These are phyloP conservation scores for Spermophilus dauricus DNA, from an alignment of 2,113 vertebrate genomes.

Conservation along the genomic window DNA sequence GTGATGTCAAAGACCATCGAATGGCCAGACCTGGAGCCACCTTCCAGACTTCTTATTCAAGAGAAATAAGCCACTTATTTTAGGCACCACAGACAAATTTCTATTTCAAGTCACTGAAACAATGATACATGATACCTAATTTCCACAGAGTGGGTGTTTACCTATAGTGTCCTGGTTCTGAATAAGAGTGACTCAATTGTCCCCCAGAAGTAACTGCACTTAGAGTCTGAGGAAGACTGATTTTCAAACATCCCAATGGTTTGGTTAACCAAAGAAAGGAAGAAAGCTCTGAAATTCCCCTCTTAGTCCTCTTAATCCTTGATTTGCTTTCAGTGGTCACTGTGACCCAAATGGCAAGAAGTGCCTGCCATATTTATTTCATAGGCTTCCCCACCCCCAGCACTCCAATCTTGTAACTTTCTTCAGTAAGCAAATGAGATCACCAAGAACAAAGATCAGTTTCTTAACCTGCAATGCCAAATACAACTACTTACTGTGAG, in stretches of 20 bases:
- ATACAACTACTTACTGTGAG: not conserved
- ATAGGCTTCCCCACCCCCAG: not conserved
- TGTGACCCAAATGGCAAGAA: not conserved
- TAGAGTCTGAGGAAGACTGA: not conserved
- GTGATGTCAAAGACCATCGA: not conserved
- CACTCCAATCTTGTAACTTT: not conserved
- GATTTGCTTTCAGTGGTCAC: conserved; percentile 7
- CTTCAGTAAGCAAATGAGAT: conserved; percentile 21
- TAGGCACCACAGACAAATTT: not conserved
- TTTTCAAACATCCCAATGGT: not conserved
- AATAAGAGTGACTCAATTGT: not conserved
- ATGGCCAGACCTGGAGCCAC: not conserved
- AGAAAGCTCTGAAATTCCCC: not conserved
- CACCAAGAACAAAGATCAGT: not conserved
- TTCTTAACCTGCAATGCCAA: not conserved
- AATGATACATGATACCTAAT: not conserved
- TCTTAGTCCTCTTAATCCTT: not conserved
- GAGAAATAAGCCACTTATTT: not conserved
- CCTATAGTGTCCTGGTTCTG: not conserved
- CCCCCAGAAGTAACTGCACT: not conserved
- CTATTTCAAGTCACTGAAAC: not conserved
- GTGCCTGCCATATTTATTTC: not conserved
- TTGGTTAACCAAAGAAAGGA: not conserved
- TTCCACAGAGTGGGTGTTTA: not conserved
- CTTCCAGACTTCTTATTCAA: not conserved